Evolutionary conservation across 1,140 invertebrate species (phyloP), one percentile per base, ranked within the genome.

Genomic region (Portunus trituberculatus): DNA sequence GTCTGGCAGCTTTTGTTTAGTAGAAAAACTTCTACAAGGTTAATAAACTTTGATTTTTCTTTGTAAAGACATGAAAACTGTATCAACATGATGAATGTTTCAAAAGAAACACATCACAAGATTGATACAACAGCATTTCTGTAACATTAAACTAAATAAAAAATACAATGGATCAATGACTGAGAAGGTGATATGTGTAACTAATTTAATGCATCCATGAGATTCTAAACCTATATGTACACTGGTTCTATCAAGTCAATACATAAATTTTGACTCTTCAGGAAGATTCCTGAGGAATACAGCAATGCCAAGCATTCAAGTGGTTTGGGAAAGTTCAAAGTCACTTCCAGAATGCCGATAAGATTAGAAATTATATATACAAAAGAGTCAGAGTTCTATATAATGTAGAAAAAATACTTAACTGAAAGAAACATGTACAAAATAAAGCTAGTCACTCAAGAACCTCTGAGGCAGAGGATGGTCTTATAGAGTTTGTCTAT

Each of bases 151-250:
- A 7, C 1, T 16, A n/a, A 76, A 76, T n/a, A 12, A 76, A 76
- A 12, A 76, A 25, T 76, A 76, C 67, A 76, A 12, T n/a, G 67
- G 67, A 20, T 76, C 67, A 76, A 76, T 76, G 20, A 76, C 67
- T 76, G 67, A 76, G 67, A 76, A n/a, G 67, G n/a, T 76, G 67
- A 76, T 76, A 76, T 76, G 67, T 76, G 20, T 76, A 76, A 76
- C 67, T 76, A 25, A 76, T 76, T 76, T 76, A 25, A 76, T 76
- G 4, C 20, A 76, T 76, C 67, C 67, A 76, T 76, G 67, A 76
- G 67, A 76, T 76, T 76, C 67, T 76, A 20, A 16, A 76, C 12
- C 16, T 76, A 76, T 76, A 76, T 76, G 67, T 76, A 76, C 67
- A 76, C 20, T 20, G 67, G 67, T 76, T 76, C 67, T 76, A n/a